Percentiles rank a stretch among this genome's conserved stretches.
Evolutionary conservation across 2,888 invertebrate species (phyloP).

Genomic region (Hyalella azteca): DNA sequence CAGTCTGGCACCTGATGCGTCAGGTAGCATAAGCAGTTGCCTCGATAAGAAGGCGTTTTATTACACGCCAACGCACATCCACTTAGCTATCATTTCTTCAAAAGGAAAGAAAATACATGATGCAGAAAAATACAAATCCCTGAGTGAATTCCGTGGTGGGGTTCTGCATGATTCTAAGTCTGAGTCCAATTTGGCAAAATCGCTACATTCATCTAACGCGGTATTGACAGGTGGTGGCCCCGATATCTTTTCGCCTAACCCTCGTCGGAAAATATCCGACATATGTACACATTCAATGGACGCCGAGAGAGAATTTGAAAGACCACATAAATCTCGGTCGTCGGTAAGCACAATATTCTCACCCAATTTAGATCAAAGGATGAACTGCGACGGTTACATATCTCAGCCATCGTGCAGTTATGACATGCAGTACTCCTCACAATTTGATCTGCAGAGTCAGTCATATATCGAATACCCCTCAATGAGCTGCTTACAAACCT

Average conservation of each 20-base stretch:
- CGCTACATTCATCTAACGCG: not conserved
- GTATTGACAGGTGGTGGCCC: not conserved
- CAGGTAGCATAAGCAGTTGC: constrained; percentile 12
- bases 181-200: constrained; percentile 13
- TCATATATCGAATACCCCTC: constrained; percentile 14
- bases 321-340: not conserved
- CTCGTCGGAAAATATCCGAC: constrained; percentile 35
- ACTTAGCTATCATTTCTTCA: constrained; percentile 26
- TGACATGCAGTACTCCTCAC: constrained; percentile 21
- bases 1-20: not conserved
- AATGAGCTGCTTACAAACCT: constrained; percentile 14
- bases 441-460: constrained; percentile 1
- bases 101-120: constrained; percentile 7
- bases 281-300: constrained; percentile 27
- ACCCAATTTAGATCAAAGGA: not conserved
- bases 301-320: constrained; percentile 30
- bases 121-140: not conserved
- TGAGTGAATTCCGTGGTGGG: not conserved
- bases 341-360: constrained; percentile 9
- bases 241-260: constrained; percentile 28
- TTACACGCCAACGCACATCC: constrained; percentile 29
- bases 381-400: not conserved
- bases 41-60: constrained; percentile 32
- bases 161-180: constrained; percentile 15
- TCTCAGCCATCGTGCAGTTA: constrained; percentile 17